Evolutionary conservation across 2,113 vertebrate genomes (phyloP).

Genomic region (Mesembrinibis cayennensis): DNA sequence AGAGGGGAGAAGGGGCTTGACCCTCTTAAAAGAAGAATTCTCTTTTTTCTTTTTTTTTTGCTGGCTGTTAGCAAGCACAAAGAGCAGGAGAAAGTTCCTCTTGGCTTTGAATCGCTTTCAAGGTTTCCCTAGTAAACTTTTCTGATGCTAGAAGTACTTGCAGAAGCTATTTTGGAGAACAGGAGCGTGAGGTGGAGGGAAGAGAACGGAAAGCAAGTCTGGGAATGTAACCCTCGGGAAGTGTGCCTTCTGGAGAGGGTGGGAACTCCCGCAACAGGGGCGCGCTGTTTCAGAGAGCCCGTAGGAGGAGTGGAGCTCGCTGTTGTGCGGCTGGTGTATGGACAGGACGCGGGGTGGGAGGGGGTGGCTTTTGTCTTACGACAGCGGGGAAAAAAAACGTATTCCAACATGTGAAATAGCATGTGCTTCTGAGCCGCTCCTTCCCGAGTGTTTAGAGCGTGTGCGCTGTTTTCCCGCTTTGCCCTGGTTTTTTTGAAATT

Average conservation of each 20-base stretch:
- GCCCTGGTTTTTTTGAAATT: too few species aligned
- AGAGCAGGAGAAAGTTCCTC: background rate
- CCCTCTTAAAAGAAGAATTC: background rate
- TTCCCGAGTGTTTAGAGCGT: accelerated
- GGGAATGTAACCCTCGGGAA: background rate
- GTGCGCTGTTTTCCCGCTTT: background rate
- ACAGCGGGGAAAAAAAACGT: background rate
- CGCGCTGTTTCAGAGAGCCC: background rate
- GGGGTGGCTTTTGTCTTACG: background rate
- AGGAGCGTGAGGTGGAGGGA: background rate
- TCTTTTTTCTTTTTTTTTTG: background rate
- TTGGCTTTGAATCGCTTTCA: background rate
- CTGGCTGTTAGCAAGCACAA: background rate
- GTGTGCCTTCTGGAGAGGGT: background rate
- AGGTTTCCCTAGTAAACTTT: background rate
- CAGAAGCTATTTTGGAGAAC: background rate
- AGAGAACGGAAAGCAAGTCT: background rate
- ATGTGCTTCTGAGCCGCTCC: accelerated
- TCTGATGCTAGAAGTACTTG: background rate
- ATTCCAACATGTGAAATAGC: accelerated
- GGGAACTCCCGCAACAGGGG: background rate
- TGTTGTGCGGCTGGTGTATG: background rate
- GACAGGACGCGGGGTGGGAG: background rate
- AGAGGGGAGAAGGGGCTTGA: background rate
- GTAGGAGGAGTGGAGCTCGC: background rate